Percentiles rank a stretch among this genome's conserved stretches.
phyloP scores from a whole-genome alignment of 1,140 invertebrate species.

The Trichogramma pretiosum region DNA sequence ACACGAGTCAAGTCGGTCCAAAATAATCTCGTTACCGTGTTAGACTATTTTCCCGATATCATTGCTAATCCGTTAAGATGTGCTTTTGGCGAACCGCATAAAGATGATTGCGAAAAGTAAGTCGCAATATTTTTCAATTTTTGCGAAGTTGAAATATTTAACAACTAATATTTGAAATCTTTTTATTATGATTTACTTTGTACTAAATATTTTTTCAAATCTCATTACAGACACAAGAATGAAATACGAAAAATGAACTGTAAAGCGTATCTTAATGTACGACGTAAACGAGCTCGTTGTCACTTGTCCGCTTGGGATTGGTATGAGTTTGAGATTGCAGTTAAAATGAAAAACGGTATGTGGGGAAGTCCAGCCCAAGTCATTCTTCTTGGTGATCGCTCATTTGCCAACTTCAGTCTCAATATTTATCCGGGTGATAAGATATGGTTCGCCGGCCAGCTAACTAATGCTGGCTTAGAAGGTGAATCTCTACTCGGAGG shows the following conservation, averaged over 20 bases:
- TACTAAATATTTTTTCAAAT: too few species aligned
- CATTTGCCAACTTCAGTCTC: constrained; percentile 63
- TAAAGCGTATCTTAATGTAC: constrained; percentile 44
- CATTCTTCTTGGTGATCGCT: constrained; percentile 50
- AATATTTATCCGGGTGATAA: constrained; percentile 58
- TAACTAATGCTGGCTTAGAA: constrained; percentile 38
- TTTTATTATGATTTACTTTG: too few species aligned
- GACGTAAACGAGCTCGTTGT: constrained; percentile 51
- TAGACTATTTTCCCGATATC: constrained; percentile 52
- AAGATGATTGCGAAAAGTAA: constrained; percentile 41
- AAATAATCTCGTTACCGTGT: constrained; percentile 52
- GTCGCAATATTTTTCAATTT: not conserved
- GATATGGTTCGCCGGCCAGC: constrained; percentile 59
- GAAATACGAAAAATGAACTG: constrained; percentile 46
- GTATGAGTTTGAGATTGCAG: constrained; percentile 60
- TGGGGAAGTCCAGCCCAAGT: constrained; percentile 56
- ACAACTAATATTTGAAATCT: not conserved
- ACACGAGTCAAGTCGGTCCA: constrained; percentile 53
- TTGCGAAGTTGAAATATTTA: too few species aligned
- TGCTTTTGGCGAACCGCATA: constrained; percentile 57
- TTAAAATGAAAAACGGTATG: constrained; percentile 60
- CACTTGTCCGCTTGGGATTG: constrained; percentile 61
- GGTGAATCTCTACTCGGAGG: constrained; percentile 49
- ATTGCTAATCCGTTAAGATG: constrained; percentile 54
- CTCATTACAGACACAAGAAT: constrained; percentile 28